phyloP scores from a whole-genome alignment of 2,888 invertebrate species.

The Drosophila algonquin region DNA sequence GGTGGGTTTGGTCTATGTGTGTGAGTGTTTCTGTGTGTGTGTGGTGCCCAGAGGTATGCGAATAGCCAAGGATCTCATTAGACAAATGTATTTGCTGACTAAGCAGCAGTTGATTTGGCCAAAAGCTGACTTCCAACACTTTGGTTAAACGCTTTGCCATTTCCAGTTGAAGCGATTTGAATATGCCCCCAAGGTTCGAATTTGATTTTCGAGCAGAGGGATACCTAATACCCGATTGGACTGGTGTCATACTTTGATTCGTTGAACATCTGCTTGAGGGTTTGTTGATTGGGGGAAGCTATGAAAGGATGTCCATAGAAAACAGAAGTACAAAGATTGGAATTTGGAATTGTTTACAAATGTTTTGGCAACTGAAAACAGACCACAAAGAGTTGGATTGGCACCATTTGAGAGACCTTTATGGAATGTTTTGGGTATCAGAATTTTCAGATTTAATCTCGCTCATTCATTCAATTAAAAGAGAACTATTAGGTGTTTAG shows the following conservation, averaged over 20 bases:
- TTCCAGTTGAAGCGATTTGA: slow-evolving; percentile 40
- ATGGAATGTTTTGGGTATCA: not conserved
- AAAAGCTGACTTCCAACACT: slow-evolving; percentile 5
- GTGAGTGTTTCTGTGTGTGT: not conserved
- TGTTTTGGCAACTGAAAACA: too few species aligned
- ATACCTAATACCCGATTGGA: slow-evolving; percentile 28
- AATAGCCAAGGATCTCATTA: slow-evolving; percentile 42
- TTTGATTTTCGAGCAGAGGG: not conserved
- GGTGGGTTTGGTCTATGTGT: slow-evolving; percentile 7
- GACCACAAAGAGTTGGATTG: not conserved
- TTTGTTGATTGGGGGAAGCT: not conserved
- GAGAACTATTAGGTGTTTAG: not conserved
- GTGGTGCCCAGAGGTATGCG: slow-evolving; percentile 5
- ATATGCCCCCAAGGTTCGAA: not conserved
- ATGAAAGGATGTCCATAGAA: not conserved
- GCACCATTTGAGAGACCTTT: not conserved
- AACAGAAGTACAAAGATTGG: too few species aligned
- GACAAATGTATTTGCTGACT: slow-evolving; percentile 49
- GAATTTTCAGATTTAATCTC: not conserved
- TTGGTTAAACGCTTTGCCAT: slow-evolving; percentile 27
- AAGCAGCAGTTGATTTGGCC: slow-evolving; percentile 47
- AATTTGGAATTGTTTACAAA: too few species aligned
- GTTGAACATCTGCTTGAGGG: slow-evolving; percentile 7
- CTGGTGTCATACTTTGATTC: slow-evolving; percentile 24
- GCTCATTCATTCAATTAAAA: not conserved